A percentile compares a stretch with the other conserved stretches of the same genome.
These are phyloP conservation scores for Clarias gariepinus DNA, from an alignment of 2,113 vertebrate species.

Conservation along the genomic window DNA sequence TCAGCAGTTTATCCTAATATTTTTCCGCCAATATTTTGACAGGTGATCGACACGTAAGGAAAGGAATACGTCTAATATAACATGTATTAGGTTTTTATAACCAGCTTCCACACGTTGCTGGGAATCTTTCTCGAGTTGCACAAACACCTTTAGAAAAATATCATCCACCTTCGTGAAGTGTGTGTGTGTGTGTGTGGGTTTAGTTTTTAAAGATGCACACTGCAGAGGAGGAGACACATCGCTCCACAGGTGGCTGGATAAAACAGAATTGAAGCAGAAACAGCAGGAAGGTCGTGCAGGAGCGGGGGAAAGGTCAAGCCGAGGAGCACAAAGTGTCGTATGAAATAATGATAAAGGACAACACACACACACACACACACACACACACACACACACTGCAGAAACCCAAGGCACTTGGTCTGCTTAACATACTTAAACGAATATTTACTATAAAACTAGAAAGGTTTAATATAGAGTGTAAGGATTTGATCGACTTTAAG, in stretches of 20 bases:
- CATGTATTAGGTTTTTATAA: background rate
- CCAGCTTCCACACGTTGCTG: background rate
- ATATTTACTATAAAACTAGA: too few species aligned
- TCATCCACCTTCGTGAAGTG: background rate
- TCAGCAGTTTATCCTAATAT: background rate
- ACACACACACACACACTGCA: background rate
- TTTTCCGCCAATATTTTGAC: background rate
- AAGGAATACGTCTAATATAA: background rate
- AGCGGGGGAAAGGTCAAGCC: constrained; percentile 7
- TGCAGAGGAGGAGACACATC: too few species aligned
- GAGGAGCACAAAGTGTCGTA: background rate
- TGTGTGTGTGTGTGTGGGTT: background rate
- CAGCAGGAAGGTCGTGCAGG: background rate
- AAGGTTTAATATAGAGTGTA: too few species aligned
- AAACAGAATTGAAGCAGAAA: background rate
- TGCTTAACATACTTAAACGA: background rate
- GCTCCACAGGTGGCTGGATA: background rate
- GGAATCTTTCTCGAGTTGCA: too few species aligned
- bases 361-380: too few species aligned
- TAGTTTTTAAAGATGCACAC: background rate
- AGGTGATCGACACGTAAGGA: background rate
- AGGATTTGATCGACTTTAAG: too few species aligned
- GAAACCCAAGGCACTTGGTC: background rate
- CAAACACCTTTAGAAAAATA: background rate
- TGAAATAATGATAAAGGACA: constrained; percentile 11